These are phyloP conservation scores for Trachelus stipa DNA, from an alignment of 2,888 invertebrate species.

Conservation along the genomic window DNA sequence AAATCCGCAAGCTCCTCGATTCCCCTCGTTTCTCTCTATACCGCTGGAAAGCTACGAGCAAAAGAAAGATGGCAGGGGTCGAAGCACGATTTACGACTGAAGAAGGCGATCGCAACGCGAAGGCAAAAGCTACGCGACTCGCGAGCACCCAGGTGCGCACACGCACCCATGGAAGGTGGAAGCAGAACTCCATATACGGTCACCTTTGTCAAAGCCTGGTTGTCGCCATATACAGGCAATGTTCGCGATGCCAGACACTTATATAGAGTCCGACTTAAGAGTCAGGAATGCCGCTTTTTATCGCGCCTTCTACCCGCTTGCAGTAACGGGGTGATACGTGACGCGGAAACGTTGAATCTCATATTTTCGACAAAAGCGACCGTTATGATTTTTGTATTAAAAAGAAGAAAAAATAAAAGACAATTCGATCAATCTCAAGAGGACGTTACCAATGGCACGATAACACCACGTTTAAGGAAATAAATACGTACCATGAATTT, in stretches of 20 bases:
- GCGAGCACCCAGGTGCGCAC: slow-evolving; percentile 19
- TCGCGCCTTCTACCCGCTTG: slow-evolving; percentile 54
- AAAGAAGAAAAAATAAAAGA: neutral
- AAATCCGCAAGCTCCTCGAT: neutral
- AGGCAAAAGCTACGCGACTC: slow-evolving; percentile 37
- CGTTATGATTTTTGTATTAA: neutral
- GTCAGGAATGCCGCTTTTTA: slow-evolving; percentile 62
- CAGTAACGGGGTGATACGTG: slow-evolving; percentile 12
- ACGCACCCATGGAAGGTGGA: slow-evolving; percentile 59
- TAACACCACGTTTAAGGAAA: no score
- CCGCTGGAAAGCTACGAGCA: neutral
- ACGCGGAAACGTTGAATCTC: neutral
- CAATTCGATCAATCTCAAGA: neutral
- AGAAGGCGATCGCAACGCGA: slow-evolving; percentile 18
- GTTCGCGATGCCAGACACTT: slow-evolving; percentile 64
- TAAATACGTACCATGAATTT: no score
- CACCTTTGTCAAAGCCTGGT: slow-evolving; percentile 65
- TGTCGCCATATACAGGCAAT: slow-evolving; percentile 65
- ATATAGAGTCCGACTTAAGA: slow-evolving; percentile 62
- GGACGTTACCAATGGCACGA: neutral
- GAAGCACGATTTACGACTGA: slow-evolving; percentile 43
- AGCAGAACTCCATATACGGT: slow-evolving; percentile 63
- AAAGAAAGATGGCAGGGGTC: slow-evolving; percentile 26
- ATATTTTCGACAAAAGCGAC: neutral
- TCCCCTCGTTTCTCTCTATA: neutral